Conservation (phyloP, 2,113 vertebrate species). For the Cyprichromis sp. region DNA sequence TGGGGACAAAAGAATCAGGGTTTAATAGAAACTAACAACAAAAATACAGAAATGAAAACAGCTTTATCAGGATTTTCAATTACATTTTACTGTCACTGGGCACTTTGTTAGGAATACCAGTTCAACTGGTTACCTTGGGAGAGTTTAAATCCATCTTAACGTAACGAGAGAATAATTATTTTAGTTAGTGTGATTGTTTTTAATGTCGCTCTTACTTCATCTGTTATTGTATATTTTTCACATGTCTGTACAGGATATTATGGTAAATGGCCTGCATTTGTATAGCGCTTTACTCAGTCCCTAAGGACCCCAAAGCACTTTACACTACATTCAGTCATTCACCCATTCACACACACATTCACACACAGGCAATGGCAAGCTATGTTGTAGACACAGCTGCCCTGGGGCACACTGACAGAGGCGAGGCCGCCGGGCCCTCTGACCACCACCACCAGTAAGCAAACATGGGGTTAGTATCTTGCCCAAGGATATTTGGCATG, state of each 20-base stretch:
- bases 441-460: background rate
- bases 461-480: background rate
- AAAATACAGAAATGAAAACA: background rate
- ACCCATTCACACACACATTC: background rate
- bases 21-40: background rate
- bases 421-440: fast-evolving
- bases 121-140: background rate
- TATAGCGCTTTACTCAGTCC: fast-evolving
- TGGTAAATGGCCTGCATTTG: background rate
- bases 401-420: background rate
- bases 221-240: background rate
- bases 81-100: background rate
- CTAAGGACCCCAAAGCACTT: background rate
- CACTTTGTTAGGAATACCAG: background rate
- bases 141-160: background rate
- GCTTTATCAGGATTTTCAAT: background rate
- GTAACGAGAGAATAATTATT: background rate
- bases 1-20: no score
- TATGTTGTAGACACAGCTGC: background rate
- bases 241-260: background rate
- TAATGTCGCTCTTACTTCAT: background rate
- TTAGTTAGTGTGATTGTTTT: background rate
- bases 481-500: background rate
- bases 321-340: background rate
- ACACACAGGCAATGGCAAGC: background rate